Conservation (phyloP, 2,888 invertebrate species). For the Ophion slaviceki region DNA sequence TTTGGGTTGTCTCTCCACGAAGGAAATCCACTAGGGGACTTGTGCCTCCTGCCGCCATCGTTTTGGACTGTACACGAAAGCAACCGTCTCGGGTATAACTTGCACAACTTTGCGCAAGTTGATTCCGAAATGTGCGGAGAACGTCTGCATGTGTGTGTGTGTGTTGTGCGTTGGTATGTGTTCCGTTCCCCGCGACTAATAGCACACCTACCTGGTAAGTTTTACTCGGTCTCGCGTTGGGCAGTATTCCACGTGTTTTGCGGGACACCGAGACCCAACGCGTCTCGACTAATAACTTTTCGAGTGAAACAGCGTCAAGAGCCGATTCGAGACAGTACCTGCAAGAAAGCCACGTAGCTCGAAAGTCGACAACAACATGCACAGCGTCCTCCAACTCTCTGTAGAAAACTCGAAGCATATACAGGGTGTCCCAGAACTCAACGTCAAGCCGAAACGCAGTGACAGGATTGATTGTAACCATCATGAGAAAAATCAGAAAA, state of each 20-base stretch:
- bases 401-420: no score
- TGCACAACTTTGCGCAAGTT: not conserved
- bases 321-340: not conserved
- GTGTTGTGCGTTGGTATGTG: not conserved
- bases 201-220: slow-evolving; percentile 57
- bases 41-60: not conserved
- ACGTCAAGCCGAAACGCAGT: no score
- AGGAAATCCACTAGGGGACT: not conserved
- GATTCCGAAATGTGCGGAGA: not conserved
- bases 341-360: no score
- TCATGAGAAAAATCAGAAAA: no score
- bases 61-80: not conserved
- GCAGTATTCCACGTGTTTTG: not conserved
- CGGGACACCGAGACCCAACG: slow-evolving; percentile 8
- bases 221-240: slow-evolving; percentile 34
- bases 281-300: slow-evolving; percentile 13
- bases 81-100: not conserved
- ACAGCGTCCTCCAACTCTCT: no score
- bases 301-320: slow-evolving; percentile 36
- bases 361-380: no score
- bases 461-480: no score
- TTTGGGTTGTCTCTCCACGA: not conserved
- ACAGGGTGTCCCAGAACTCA: no score
- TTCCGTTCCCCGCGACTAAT: slow-evolving; percentile 33
- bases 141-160: not conserved